phyloP scores from a whole-genome alignment of 2,888 invertebrate species.

The Microctonus hyperodae region DNA sequence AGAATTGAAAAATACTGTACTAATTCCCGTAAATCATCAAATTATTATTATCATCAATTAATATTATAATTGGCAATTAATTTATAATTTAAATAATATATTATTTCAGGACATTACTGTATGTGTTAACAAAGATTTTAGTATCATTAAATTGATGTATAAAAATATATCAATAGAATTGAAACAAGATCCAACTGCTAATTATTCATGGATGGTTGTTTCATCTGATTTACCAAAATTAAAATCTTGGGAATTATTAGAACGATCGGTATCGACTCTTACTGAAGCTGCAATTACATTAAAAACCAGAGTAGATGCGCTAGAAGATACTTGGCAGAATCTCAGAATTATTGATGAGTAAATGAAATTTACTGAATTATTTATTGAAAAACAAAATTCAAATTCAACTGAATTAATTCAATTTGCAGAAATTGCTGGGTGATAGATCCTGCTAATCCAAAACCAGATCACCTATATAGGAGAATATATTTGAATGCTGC shows the following conservation, averaged over 20 bases:
- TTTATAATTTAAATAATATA: neutral
- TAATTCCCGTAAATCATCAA: slow-evolving; percentile 45
- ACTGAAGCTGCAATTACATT: slow-evolving; percentile 44
- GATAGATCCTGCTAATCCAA: slow-evolving; percentile 55
- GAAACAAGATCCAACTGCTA: slow-evolving; percentile 37
- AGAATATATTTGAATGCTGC: slow-evolving; percentile 53
- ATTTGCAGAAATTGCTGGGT: slow-evolving; percentile 54
- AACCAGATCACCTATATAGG: slow-evolving; percentile 55
- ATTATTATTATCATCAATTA: slow-evolving; percentile 17
- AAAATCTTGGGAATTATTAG: slow-evolving; percentile 40
- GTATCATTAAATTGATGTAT: slow-evolving; percentile 46
- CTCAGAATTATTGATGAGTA: slow-evolving; percentile 55
- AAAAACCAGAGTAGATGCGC: slow-evolving; percentile 44
- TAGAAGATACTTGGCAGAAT: slow-evolving; percentile 48
- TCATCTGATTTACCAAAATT: slow-evolving; percentile 52
- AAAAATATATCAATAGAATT: slow-evolving; percentile 48
- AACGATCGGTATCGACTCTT: slow-evolving; percentile 44
- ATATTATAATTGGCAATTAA: neutral
- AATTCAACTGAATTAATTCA: no score
- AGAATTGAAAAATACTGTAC: slow-evolving; percentile 45
- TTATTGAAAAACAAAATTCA: neutral
- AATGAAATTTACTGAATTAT: slow-evolving; percentile 30
- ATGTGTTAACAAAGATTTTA: slow-evolving; percentile 44
- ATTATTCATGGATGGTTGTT: slow-evolving; percentile 44
- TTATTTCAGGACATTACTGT: slow-evolving; percentile 44